Percentiles rank a stretch among this genome's conserved stretches.
Conservation (phyloP, 2,797 vertebrate species). For the Cetoscarus ocellatus region DNA sequence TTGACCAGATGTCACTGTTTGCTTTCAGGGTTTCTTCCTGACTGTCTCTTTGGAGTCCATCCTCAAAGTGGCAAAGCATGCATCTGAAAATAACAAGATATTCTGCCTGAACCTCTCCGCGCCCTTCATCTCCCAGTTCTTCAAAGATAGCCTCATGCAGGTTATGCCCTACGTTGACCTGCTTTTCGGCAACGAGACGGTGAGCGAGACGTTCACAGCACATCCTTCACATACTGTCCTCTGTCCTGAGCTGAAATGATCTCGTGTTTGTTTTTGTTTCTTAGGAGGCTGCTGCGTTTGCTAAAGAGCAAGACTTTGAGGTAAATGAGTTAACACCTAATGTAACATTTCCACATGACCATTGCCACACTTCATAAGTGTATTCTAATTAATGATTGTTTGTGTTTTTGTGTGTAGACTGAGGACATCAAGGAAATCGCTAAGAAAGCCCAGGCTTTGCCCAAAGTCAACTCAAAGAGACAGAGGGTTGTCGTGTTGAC, state of each 20-base stretch:
- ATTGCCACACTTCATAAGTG: not conserved
- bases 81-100: conserved; percentile 93
- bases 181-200: conserved; percentile 96
- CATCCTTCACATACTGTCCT: not conserved
- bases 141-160: conserved; percentile 95
- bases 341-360: conserved; percentile 1
- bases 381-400: not conserved
- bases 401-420: conserved; percentile 80
- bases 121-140: conserved; percentile 97
- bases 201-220: conserved; percentile 70
- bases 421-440: conserved; percentile 95
- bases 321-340: conserved; percentile 86
- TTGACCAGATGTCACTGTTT: conserved; percentile 40
- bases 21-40: conserved; percentile 94
- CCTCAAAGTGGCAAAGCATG: conserved; percentile 93
- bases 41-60: conserved; percentile 97
- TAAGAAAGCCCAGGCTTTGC: conserved; percentile 91
- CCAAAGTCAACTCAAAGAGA: conserved; percentile 92
- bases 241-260: conserved; percentile 3
- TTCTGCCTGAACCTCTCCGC: conserved; percentile 97
- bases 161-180: conserved; percentile 96
- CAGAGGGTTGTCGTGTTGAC: conserved; percentile 92
- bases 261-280: conserved; percentile 47
- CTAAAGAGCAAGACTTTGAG: conserved; percentile 94
- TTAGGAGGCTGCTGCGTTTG: conserved; percentile 95